These are phyloP conservation scores for Thumatha senex DNA, from an alignment of 2,888 invertebrate species.

Conservation along the genomic window DNA sequence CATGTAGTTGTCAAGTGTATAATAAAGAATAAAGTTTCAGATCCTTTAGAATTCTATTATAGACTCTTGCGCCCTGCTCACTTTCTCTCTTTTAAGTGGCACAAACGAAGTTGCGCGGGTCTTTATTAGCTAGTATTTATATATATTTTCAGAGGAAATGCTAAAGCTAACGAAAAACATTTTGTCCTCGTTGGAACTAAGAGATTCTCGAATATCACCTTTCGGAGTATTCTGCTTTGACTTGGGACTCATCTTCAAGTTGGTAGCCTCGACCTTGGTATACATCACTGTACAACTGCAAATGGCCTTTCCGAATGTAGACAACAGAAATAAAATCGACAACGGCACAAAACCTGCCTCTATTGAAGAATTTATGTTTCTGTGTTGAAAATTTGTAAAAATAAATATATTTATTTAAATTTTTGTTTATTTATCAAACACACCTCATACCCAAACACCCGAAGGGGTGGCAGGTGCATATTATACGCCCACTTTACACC, in stretches of 20 bases:
- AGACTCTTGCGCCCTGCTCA: too few relatives aligned
- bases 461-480: too few relatives aligned
- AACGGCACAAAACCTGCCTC: constrained; percentile 13
- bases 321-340: constrained; percentile 19
- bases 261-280: constrained; percentile 55
- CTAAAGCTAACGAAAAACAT: constrained; percentile 49
- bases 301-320: constrained; percentile 44
- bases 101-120: too few relatives aligned
- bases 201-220: constrained; percentile 40
- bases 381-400: constrained; percentile 9
- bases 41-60: too few relatives aligned
- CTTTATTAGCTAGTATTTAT: too few relatives aligned
- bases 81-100: too few relatives aligned
- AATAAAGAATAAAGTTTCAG: too few relatives aligned
- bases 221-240: constrained; percentile 49
- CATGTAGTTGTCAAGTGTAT: too few relatives aligned
- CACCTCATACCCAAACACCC: too few relatives aligned
- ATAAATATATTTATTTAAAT: too few relatives aligned
- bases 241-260: constrained; percentile 42
- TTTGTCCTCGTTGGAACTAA: constrained; percentile 41
- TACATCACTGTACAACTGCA: constrained; percentile 64
- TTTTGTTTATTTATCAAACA: too few relatives aligned
- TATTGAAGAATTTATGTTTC: constrained; percentile 24
- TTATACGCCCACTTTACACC: too few relatives aligned
- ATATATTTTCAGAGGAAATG: constrained; percentile 46